Evolutionary conservation across 2,113 vertebrate genomes (phyloP).

Genomic region (Todiramphus saurophagus): DNA sequence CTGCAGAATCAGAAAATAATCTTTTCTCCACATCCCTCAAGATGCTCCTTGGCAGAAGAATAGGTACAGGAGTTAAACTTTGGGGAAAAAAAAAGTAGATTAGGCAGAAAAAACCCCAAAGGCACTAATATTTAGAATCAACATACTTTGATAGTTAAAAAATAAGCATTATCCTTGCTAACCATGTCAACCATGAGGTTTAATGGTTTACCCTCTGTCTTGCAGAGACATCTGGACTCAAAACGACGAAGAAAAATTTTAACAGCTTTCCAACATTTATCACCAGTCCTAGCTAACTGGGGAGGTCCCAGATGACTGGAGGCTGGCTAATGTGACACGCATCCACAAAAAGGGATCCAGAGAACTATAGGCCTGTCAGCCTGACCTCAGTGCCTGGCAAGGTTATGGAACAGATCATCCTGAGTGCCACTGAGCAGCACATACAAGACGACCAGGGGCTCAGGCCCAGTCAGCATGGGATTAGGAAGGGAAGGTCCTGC

Average conservation of each 20-base stretch:
- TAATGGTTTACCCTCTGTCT: neutral
- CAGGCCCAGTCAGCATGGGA: too few relatives aligned
- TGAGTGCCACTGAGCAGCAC: too few relatives aligned
- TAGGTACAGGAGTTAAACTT: neutral
- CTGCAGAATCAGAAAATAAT: neutral
- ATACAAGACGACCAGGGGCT: too few relatives aligned
- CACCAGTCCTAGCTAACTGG: too few relatives aligned
- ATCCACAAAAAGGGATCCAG: too few relatives aligned
- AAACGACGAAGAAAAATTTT: neutral
- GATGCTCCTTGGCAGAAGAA: fast-evolving
- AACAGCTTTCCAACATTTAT: neutral
- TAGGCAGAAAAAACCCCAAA: neutral
- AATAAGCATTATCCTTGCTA: neutral
- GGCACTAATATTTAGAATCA: neutral
- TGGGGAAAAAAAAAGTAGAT: neutral
- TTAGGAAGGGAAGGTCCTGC: too few relatives aligned
- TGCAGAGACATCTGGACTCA: neutral
- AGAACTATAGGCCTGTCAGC: too few relatives aligned
- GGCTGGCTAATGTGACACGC: too few relatives aligned
- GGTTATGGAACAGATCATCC: too few relatives aligned
- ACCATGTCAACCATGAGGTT: neutral
- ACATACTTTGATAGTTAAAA: neutral
- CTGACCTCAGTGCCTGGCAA: too few relatives aligned
- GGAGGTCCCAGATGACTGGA: too few relatives aligned
- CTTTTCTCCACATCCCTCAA: neutral